Conservation (phyloP, 2,797 vertebrate species). For the Rhinophrynus dorsalis region DNA sequence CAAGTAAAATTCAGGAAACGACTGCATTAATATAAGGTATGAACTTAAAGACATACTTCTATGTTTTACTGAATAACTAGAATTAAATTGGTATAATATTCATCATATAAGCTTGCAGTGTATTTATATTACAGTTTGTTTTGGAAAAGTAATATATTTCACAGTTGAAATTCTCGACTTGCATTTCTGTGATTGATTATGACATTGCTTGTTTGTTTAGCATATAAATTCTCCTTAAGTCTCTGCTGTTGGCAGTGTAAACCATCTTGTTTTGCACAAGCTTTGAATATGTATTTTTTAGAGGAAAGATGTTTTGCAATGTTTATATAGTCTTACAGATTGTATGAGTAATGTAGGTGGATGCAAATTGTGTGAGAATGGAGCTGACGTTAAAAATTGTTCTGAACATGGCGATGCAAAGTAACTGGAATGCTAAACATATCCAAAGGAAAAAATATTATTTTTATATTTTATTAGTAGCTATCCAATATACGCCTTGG, state of each 20-base stretch:
- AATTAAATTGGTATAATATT: neutral
- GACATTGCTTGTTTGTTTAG: constrained; percentile 11
- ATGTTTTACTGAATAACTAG: too few relatives aligned
- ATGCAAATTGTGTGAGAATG: constrained; percentile 34
- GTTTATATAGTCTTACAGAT: constrained; percentile 45
- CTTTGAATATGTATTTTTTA: constrained; percentile 45
- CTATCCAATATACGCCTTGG: too few relatives aligned
- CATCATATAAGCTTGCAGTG: neutral
- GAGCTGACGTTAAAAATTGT: constrained; percentile 26
- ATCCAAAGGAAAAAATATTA: neutral
- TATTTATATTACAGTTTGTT: neutral
- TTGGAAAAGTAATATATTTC: neutral
- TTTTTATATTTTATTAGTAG: too few relatives aligned
- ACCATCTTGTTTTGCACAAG: constrained; percentile 23
- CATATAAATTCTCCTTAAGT: constrained; percentile 23
- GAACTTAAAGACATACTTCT: too few relatives aligned
- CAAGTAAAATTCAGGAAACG: too few relatives aligned
- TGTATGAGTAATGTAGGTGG: constrained; percentile 42
- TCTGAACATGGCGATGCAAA: constrained; percentile 26
- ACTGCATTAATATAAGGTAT: too few relatives aligned
- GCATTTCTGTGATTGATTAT: constrained; percentile 17
- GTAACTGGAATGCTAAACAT: constrained; percentile 27
- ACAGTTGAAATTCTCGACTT: constrained; percentile 7
- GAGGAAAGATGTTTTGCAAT: constrained; percentile 42
- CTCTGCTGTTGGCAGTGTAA: constrained; percentile 17